Conservation (phyloP, 2,797 vertebrate genomes). For the Pangasius krempfi region DNA sequence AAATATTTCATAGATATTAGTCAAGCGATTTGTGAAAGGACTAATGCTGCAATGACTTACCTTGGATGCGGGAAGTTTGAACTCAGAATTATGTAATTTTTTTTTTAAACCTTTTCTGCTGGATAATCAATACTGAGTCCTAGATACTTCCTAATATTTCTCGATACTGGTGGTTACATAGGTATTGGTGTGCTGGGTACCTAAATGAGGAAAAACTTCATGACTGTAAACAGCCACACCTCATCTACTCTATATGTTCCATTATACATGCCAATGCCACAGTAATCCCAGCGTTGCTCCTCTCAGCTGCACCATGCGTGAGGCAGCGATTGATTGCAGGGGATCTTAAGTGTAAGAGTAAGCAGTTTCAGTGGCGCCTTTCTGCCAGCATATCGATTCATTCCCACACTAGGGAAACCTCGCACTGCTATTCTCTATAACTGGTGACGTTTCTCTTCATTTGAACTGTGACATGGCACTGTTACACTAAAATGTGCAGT, state of each 20-base stretch:
- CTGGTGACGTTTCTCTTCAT: constrained; percentile 72
- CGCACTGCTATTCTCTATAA: constrained; percentile 70
- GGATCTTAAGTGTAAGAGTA: constrained; percentile 72
- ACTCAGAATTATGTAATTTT: no score
- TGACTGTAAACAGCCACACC: neutral
- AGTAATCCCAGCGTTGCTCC: constrained; percentile 73
- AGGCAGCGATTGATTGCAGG: constrained; percentile 73
- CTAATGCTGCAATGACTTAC: no score
- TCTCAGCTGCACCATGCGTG: constrained; percentile 64
- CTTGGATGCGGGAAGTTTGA: no score
- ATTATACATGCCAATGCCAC: constrained; percentile 76
- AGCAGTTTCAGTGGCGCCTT: constrained; percentile 69
- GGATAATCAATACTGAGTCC: neutral
- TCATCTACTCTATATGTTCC: constrained; percentile 57
- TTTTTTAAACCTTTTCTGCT: neutral
- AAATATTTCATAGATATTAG: neutral
- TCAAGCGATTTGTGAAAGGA: neutral
- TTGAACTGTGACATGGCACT: constrained; percentile 17
- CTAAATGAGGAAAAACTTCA: constrained; percentile 4
- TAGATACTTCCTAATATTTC: neutral
- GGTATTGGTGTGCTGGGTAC: no score
- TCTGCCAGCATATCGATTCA: constrained; percentile 68
- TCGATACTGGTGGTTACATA: neutral
- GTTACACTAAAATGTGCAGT: neutral
- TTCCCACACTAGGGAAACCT: constrained; percentile 67